Evolutionary conservation across 2,113 vertebrate genomes (phyloP), one percentile per base, ranked within the genome.

Genomic region (Lethenteron reissneri): DNA sequence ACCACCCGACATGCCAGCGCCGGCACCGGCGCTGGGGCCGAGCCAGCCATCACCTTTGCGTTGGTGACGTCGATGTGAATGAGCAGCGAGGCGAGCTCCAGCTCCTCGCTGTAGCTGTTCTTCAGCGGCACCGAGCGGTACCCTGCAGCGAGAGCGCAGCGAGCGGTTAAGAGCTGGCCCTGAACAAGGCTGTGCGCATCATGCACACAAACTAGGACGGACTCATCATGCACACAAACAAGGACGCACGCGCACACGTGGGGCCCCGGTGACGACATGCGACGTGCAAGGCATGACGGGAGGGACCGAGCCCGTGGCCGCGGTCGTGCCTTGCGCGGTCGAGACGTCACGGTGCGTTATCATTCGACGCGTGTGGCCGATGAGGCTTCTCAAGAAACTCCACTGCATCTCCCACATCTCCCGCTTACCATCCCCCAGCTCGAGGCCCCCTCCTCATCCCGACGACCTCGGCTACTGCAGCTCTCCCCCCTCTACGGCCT

Each of bases 31-130:
- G 64, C 11, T 11, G 64, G 64, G 64, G 11, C 72, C 57, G 17
- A 17, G 7, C 14, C 58, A 15, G 4, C 11, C 11, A 12, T 64
- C 74, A 86, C 87, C 86, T 89, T 89, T 71, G 86, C 84, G 0
- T 89, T 89, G 78, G 85, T 82, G 21, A 87, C 88, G 77, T 89
- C 87, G 0, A 87, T 80, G 71, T 89, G 87, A 71, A 89, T 78
- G 75, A 89, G 83, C 69, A 87, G 83, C 4, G 86, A 76, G 0
- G 84, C 82, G 1, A 88, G 73, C 77, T 89, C 86, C 73, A 87
- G 78, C 75, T 87, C 87, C 71, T 88, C 86, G 0, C 82, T 86
- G 81, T 89, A 89, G 76, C 85, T 86, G 81, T 88, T 89, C 75
- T 83, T 86, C 75, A 89, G 75, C 0, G 85, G 82, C 57, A 88